phyloP scores from a whole-genome alignment of 2,113 vertebrate species.

The Hyla sarda region DNA sequence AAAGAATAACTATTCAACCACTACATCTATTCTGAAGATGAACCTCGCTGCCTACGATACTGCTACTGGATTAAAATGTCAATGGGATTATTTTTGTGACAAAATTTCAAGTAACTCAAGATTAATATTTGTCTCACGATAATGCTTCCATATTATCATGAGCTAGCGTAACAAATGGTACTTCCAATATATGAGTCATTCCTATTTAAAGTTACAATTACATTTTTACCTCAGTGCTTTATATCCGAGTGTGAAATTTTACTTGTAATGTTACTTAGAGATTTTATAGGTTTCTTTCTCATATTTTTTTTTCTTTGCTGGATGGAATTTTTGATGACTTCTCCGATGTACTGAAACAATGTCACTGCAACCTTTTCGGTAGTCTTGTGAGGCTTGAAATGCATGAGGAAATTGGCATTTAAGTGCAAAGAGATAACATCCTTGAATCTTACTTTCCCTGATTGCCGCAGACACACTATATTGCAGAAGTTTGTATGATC shows the following conservation, averaged over 20 bases:
- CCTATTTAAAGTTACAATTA: conserved; percentile 7
- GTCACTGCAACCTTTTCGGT: conserved; percentile 54
- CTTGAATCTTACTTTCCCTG: conserved; percentile 43
- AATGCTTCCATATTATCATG: not conserved
- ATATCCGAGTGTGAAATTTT: conserved; percentile 15
- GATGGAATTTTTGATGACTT: conserved; percentile 38
- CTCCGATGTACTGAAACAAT: conserved; percentile 25
- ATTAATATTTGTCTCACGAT: not conserved
- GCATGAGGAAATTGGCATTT: conserved; percentile 41
- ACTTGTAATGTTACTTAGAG: not conserved
- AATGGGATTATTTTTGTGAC: not conserved
- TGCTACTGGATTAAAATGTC: not conserved
- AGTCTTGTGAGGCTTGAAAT: conserved; percentile 29
- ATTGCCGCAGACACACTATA: conserved; percentile 34
- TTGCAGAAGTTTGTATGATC: conserved; percentile 46
- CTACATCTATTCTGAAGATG: not conserved
- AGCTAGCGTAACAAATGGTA: conserved; percentile 12
- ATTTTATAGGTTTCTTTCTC: not conserved
- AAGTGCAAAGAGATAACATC: conserved; percentile 33
- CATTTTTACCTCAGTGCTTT: not conserved
- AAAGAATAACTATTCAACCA: too few species aligned
- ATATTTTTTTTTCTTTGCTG: not conserved
- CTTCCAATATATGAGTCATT: not conserved
- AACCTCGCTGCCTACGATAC: not conserved
- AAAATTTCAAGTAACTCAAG: not conserved